Base-by-base conservation (phyloP, 2,797 vertebrate species). In the Darevskia nairensis region DNA sequence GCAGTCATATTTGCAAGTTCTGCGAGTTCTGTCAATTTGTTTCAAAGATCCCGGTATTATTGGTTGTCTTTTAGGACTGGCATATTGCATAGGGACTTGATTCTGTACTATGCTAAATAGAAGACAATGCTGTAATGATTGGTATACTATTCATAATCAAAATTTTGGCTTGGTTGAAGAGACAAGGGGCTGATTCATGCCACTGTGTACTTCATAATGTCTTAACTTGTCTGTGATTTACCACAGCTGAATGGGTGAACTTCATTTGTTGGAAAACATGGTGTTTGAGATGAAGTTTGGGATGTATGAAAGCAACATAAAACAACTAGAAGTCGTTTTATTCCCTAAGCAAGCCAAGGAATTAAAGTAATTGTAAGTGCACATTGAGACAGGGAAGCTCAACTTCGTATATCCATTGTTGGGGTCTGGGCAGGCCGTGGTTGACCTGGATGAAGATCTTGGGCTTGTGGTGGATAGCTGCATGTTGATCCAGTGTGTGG, bases 161-260 rank as follows among this genome's bases (percentile, higher is more conserved):
- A 17, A 78, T 71, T 89, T 83, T 66, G 59, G 85, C 66, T 15
- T 27, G 41, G n/a, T 86, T 92, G 46, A 88, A 85, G 61, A 68
- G 61, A 39, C 39, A 66, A 78, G n/a, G 41, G 8, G 21, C 39
- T 68, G 39, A 68, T 86, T 35, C 61, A 75, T 39, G 19, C 7
- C 46, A 71, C 19, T 50, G 29, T 83, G 32, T 80, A 69, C 21
- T 1, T 61, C 78, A 19, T 84, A 19, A 55, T 10, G 32, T 85
- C 46, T 41, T 71, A 1, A 35, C 68, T 78, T 86, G 3, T 72
- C 21, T 68, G 75, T 69, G 44, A 66, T 44, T 78, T 50, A 78
- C 32, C 44, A 29, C 3, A 35, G 32, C 32, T 61, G 7, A 35
- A 75, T 85, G 25, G 19, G 74, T 27, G 10, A 64, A 77, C 35